phyloP scores from a whole-genome alignment of 2,797 vertebrate genomes.

The Acrocephalus scirpaceus region DNA sequence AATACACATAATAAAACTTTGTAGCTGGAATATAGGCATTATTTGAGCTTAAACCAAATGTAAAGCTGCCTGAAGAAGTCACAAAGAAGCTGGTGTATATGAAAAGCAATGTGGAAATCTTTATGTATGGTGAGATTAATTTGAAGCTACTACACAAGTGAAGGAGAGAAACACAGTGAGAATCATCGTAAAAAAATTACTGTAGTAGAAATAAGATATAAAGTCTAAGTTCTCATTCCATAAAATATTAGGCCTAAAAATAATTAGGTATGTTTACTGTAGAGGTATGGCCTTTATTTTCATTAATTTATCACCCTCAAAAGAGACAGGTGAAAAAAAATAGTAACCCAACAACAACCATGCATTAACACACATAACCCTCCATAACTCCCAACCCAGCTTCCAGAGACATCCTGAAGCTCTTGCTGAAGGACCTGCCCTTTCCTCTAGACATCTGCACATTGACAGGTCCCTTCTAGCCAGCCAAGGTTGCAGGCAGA shows the following conservation, averaged over 20 bases:
- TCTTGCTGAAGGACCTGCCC: background rate
- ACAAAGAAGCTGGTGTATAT: background rate
- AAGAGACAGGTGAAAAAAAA: background rate
- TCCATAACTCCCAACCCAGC: background rate
- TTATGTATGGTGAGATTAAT: background rate
- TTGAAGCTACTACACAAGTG: background rate
- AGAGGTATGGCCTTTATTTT: background rate
- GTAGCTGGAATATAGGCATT: background rate
- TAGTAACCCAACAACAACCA: background rate
- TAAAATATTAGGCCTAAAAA: background rate
- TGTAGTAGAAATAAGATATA: background rate
- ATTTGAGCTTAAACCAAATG: background rate
- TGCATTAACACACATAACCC: rapidly evolving
- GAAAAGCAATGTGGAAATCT: background rate
- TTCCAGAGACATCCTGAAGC: background rate
- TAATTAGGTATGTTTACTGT: background rate
- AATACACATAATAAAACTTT: background rate
- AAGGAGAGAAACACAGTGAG: background rate
- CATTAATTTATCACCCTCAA: background rate
- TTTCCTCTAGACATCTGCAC: background rate
- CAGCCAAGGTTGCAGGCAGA: background rate
- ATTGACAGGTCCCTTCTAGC: background rate
- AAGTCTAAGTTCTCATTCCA: background rate
- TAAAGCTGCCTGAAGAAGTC: background rate
- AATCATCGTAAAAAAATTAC: background rate